These are phyloP conservation scores for Eulemur albifrons DNA, from an alignment of 2,797 vertebrate genomes.

Conservation along the genomic window DNA sequence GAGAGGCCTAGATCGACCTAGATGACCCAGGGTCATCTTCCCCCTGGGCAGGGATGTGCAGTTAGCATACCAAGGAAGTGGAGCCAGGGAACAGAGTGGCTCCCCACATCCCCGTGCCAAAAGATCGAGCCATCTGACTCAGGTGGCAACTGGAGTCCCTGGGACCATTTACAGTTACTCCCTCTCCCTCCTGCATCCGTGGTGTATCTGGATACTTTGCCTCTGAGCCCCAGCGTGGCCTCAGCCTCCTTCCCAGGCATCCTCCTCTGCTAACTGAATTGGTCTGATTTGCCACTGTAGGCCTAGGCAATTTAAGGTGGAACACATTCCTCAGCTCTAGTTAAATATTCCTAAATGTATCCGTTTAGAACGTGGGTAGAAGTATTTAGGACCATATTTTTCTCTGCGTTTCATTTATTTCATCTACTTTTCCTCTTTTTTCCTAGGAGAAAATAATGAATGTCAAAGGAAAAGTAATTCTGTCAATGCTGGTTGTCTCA, in stretches of 20 bases:
- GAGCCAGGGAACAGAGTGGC: neutral
- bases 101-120: neutral
- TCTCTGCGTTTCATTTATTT: neutral
- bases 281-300: neutral
- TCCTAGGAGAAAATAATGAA: slow-evolving; percentile 74
- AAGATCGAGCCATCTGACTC: neutral
- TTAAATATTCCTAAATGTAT: neutral
- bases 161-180: neutral
- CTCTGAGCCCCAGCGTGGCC: neutral
- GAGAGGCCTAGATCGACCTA: neutral
- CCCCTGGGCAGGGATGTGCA: neutral
- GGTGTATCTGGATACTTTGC: neutral
- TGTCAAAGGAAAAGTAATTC: slow-evolving; percentile 69
- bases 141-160: neutral
- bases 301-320: neutral
- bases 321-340: neutral
- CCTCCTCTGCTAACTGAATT: neutral
- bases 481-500: slow-evolving; percentile 64
- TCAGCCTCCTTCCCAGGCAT: neutral
- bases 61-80: neutral
- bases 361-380: neutral
- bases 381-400: neutral
- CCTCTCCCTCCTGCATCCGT: neutral
- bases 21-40: neutral
- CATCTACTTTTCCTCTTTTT: neutral